phyloP scores from a whole-genome alignment of 2,797 vertebrate species.

The Danio albolineatus region DNA sequence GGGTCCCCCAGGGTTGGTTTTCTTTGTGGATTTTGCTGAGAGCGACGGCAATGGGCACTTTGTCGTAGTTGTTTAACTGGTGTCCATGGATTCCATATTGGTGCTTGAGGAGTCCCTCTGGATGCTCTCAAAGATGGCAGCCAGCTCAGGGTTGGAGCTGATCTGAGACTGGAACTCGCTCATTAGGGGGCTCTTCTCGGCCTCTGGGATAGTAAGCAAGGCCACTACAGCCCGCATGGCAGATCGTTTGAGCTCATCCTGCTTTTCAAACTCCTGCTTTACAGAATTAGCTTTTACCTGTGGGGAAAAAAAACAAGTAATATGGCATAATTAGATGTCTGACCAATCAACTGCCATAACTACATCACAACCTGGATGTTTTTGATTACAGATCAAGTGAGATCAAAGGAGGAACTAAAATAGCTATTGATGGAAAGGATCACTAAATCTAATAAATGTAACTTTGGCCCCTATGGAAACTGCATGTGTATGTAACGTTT shows the following conservation, averaged over 20 bases:
- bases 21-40: slow-evolving; percentile 61
- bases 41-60: slow-evolving; percentile 59
- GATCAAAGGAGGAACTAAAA: neutral
- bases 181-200: slow-evolving; percentile 98
- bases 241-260: slow-evolving; percentile 97
- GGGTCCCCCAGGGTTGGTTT: slow-evolving; percentile 73
- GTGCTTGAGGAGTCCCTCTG: slow-evolving; percentile 97
- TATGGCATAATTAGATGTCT: neutral
- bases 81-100: slow-evolving; percentile 99
- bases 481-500: too few relatives aligned
- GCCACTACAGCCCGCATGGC: slow-evolving; percentile 98
- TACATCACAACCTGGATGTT: neutral
- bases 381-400: slow-evolving; percentile 1
- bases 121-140: slow-evolving; percentile 99
- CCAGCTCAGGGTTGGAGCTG: slow-evolving; percentile 97
- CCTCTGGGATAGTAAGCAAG: slow-evolving; percentile 96
- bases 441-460: neutral
- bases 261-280: slow-evolving; percentile 99
- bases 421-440: neutral
- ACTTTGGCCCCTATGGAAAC: neutral
- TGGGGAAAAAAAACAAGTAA: neutral
- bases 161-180: slow-evolving; percentile 99
- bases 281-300: slow-evolving; percentile 98
- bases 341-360: neutral
- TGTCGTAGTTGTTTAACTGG: slow-evolving; percentile 84